Evolutionary conservation across 2,888 invertebrate species (phyloP), one percentile per base, ranked within the genome.

Genomic region (Morinoia aosen): DNA sequence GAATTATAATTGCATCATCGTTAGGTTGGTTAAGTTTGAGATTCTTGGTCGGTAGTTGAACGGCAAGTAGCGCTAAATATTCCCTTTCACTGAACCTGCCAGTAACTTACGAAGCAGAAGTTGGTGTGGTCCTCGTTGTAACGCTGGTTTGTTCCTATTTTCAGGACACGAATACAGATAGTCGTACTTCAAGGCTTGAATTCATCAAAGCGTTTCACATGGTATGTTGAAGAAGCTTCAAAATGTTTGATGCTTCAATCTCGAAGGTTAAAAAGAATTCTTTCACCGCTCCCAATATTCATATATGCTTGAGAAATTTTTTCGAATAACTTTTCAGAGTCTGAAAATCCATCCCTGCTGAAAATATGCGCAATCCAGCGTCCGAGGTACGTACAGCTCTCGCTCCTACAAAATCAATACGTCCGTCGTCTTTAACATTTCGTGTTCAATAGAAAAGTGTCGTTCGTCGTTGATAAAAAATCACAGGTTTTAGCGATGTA

Each of bases 51-150:
- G 76, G 19, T 76, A 76, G 76, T 76, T 76, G 10, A 76, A 76
- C 76, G 76, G 76, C 33, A 33, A 76, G 76, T 76, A 76, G 76
- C 16, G 76, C 76, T 76, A 76, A 76, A 76, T 40, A 39, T 14
- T 90, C 90, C 90, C 90, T 90, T 90, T 40, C 39, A 90, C 90
- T 90, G 33, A 90, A 90, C 90, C 90, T 90, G 90, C 90, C 90
- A 90, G 16, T 90, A 90, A 90, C 90, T 90, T 90, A 90, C 40
- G 90, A 90, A 40, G 90, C 48, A 8, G 48, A 40, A 11, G 90
- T 16, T 48, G 48, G 39, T 40, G 40, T 90, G 39, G 14, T 48
- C 90, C 40, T 90, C 76, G 76, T 33, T 25, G 76, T 14, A 33
- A 76, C 10, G 76, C 33, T 76, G 25, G 76, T 76, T 76, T 76